Evolutionary conservation across 2,888 invertebrate species (phyloP), one percentile per base, ranked within the genome.

Genomic region (Operophtera brumata): DNA sequence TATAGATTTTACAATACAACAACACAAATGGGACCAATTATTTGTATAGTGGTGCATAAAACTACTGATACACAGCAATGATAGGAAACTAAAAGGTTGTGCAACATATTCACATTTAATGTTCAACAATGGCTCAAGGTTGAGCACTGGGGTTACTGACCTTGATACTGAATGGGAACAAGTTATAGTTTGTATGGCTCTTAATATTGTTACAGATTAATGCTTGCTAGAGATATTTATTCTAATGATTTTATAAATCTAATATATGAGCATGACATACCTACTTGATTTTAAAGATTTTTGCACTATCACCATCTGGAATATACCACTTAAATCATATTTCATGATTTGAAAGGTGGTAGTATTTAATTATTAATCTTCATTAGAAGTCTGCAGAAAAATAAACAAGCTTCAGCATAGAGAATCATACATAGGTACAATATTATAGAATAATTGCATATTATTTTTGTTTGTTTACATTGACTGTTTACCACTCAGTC

Each of bases 131-230:
- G 34, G 43, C 48, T 41, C 61, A 63, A 63, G 59, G 61, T 61
- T 46, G 47, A 41, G n/a, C 42, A 37, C 56, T 34, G 62, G 37
- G 69, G 67, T 64, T 52, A 63, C 54, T 66, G 61, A 64, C 67
- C 67, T 64, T 67, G 62, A 60, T 67, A 67, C 51, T 69, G 66
- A 70, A 70, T 61, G 47, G 47, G 50, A 53, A 55, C 59, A 59
- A 53, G 59, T 50, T 59, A 20, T 20, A 44, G 48, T 53, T 57
- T 52, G 39, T 54, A 44, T 46, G 20, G 10, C 39, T 47, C 54
- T 49, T 50, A 49, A 45, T 47, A 52, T 37, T 4, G 32, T 49
- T 43, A 49, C 28, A 46, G n/a, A n/a, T 49, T 54, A 42, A 54
- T 54, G 48, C 10, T 48, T 40, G 26, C 20, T 28, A 28, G 34